Evolutionary conservation across 2,888 invertebrate species (phyloP).

Genomic region (Rotaria macrura): DNA sequence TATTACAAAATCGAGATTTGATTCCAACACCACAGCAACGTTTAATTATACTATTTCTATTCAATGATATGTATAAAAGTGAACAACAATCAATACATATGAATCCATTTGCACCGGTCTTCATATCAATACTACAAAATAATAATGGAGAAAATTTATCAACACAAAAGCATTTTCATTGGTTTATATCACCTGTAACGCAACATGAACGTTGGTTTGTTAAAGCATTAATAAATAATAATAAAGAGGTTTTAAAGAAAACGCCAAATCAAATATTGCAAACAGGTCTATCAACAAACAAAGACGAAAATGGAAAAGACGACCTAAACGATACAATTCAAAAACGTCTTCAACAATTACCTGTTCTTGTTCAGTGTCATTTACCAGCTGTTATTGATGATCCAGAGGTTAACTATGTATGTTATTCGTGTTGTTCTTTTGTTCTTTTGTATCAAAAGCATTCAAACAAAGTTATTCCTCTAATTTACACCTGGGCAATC

Average conservation of each 20-base stretch:
- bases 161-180: constrained; percentile 19
- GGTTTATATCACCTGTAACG: constrained; percentile 20
- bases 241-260: constrained; percentile 63
- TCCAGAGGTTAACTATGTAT: neutral
- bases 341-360: neutral
- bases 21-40: constrained; percentile 60
- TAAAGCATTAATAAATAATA: neutral
- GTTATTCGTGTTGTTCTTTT: neutral
- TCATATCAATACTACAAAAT: constrained; percentile 60
- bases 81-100: constrained; percentile 56
- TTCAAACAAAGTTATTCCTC: too few species aligned
- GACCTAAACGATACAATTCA: neutral
- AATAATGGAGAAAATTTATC: constrained; percentile 34
- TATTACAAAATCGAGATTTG: constrained; percentile 63
- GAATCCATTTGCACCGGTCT: constrained; percentile 64
- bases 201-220: constrained; percentile 12
- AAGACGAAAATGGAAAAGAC: neutral
- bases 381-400: constrained; percentile 21
- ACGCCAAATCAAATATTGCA: constrained; percentile 67
- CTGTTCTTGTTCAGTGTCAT: constrained; percentile 4
- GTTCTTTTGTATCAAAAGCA: too few species aligned
- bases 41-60: constrained; percentile 60
- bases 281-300: constrained; percentile 52
- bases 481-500: too few species aligned
- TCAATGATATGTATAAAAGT: constrained; percentile 63